These are phyloP conservation scores for Centropyge bicolor DNA, from an alignment of 2,797 vertebrate genomes.

Conservation along the genomic window DNA sequence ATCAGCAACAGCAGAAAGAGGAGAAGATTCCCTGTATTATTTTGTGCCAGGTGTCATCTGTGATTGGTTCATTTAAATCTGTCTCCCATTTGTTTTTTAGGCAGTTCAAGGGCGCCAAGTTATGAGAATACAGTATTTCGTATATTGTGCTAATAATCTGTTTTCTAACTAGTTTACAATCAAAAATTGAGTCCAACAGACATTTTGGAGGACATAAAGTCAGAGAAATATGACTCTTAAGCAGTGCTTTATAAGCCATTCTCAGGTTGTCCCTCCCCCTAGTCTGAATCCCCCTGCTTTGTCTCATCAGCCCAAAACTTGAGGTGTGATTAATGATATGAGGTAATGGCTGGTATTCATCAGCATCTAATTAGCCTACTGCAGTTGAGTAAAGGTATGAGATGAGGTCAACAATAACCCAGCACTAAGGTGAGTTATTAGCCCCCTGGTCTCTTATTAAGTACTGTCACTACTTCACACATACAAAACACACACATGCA, in stretches of 20 bases:
- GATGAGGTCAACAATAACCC: constrained; percentile 27
- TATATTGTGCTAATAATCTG: background rate
- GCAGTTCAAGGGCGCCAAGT: background rate
- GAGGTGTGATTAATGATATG: constrained; percentile 50
- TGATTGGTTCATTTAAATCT: too few relatives aligned
- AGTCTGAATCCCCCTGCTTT: constrained; percentile 13
- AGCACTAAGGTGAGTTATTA: constrained; percentile 37
- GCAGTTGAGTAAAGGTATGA: constrained; percentile 23
- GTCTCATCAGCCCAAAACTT: constrained; percentile 32
- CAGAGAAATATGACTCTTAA: background rate
- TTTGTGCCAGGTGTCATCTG: too few relatives aligned
- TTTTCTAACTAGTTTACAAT: too few relatives aligned
- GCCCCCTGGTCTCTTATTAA: constrained; percentile 4
- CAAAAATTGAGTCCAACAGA: too few relatives aligned
- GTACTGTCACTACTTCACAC: background rate
- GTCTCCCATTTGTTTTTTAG: background rate
- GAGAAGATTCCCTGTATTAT: too few relatives aligned
- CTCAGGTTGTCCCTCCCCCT: constrained; percentile 3
- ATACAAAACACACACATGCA: background rate
- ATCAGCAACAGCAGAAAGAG: too few relatives aligned
- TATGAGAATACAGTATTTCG: background rate
- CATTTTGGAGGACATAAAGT: too few relatives aligned
- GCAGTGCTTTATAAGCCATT: constrained; percentile 1
- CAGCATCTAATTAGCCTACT: constrained; percentile 46
- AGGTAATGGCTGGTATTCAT: constrained; percentile 53